Conservation (phyloP, 1,140 invertebrate genomes). For the Habropoda laboriosa region DNA sequence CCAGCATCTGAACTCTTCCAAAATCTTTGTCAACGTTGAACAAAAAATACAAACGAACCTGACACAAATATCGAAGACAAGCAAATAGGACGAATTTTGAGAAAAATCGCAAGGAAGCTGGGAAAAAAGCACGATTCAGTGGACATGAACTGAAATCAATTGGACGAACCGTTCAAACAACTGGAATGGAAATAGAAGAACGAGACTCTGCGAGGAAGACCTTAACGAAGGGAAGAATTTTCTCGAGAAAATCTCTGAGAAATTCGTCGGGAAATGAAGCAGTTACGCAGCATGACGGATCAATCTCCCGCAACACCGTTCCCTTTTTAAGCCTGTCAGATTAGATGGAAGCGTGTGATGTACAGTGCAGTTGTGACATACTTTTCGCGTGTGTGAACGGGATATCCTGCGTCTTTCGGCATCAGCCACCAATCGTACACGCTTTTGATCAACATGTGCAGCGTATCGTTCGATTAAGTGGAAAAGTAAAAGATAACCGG, state of each 20-base stretch:
- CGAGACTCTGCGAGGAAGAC: too few relatives aligned
- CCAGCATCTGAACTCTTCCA: too few relatives aligned
- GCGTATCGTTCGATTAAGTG: slow-evolving; percentile 40
- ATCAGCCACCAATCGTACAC: slow-evolving; percentile 7
- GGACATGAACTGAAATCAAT: too few relatives aligned
- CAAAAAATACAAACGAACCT: too few relatives aligned
- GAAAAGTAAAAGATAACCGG: slow-evolving; percentile 8
- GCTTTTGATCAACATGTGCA: not conserved
- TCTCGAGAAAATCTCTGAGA: not conserved
- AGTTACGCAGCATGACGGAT: slow-evolving; percentile 12
- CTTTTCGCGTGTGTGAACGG: slow-evolving; percentile 17
- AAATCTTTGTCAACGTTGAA: too few relatives aligned
- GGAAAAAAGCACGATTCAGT: too few relatives aligned
- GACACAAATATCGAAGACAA: too few relatives aligned
- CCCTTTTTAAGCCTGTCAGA: slow-evolving; percentile 43
- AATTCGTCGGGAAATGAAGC: slow-evolving; percentile 25
- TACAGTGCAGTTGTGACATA: slow-evolving; percentile 19
- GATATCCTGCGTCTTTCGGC: not conserved
- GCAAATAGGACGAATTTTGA: too few relatives aligned
- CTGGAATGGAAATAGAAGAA: not conserved
- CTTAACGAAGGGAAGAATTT: not conserved
- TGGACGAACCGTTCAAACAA: not conserved
- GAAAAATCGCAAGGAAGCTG: too few relatives aligned
- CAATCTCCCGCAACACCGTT: slow-evolving; percentile 27
- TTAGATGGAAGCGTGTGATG: slow-evolving; percentile 40